Evolutionary conservation across 2,113 vertebrate species (phyloP).

Genomic region (Apus apus): DNA sequence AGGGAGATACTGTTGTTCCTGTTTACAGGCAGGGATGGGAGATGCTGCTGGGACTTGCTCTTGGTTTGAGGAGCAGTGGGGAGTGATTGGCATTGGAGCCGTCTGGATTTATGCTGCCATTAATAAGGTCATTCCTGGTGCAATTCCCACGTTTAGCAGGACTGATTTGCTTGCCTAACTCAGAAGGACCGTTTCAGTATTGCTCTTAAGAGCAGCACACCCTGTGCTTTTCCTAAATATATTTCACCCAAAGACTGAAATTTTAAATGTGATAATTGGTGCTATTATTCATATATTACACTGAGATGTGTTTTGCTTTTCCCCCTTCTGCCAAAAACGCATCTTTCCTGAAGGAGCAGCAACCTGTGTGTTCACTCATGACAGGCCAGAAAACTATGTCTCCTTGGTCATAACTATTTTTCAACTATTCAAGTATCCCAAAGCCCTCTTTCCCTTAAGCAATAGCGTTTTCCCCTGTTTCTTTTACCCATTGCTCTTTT

Average conservation of each 20-base stretch:
- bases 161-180: not conserved
- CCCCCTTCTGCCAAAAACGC: not conserved
- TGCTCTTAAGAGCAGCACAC: not conserved
- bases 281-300: not conserved
- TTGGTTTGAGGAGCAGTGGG: not conserved
- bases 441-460: not conserved
- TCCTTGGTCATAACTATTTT: not conserved
- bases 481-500: not conserved
- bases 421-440: not conserved
- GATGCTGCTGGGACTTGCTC: not conserved
- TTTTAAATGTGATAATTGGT: not conserved
- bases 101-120: not conserved
- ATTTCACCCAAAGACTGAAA: not conserved
- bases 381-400: not conserved
- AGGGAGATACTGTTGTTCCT: not conserved
- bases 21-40: not conserved
- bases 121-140: not conserved
- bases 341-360: not conserved
- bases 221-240: not conserved
- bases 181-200: not conserved
- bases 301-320: not conserved
- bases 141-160: not conserved
- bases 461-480: not conserved
- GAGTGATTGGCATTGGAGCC: not conserved
- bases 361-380: rapidly evolving